Conservation (phyloP, 2,797 vertebrate species). For the Pipistrellus kuhlii region DNA sequence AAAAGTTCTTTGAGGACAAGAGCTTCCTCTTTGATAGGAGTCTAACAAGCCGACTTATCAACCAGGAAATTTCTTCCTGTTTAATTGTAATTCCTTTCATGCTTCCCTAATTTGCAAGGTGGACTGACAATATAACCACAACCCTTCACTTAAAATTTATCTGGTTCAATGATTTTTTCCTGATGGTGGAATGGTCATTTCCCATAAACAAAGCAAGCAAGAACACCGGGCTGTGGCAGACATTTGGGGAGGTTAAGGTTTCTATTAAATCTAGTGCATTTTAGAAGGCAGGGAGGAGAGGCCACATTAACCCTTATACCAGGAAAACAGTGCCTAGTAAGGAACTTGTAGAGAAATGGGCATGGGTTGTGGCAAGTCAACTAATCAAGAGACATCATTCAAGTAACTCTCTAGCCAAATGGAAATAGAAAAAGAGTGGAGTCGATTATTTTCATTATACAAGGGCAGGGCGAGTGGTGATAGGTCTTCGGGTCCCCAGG, state of each 20-base stretch:
- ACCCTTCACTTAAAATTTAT: neutral
- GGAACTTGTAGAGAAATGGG: slow-evolving; percentile 9
- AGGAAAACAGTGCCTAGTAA: neutral
- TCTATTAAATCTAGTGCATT: neutral
- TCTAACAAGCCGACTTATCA: slow-evolving; percentile 3
- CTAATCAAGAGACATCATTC: slow-evolving; percentile 22
- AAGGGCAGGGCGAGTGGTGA: neutral
- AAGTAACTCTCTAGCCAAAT: neutral
- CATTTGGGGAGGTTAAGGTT: neutral
- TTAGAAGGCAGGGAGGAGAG: neutral
- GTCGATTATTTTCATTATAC: slow-evolving; percentile 30
- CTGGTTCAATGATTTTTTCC: slow-evolving; percentile 29
- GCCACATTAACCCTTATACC: neutral
- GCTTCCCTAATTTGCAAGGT: neutral
- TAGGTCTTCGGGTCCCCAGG: neutral
- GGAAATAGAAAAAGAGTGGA: neutral
- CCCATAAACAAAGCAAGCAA: neutral
- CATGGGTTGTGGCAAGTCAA: neutral
- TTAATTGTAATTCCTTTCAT: slow-evolving; percentile 20
- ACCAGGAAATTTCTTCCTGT: slow-evolving; percentile 41
- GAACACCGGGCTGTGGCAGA: neutral
- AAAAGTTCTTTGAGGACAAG: neutral
- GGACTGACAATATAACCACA: neutral
- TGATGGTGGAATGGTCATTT: slow-evolving; percentile 5
- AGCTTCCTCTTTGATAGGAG: neutral